Percentiles rank a stretch among this genome's conserved stretches.
Conservation (phyloP, 2,113 vertebrate species). For the Hippocampus mohnikei region DNA sequence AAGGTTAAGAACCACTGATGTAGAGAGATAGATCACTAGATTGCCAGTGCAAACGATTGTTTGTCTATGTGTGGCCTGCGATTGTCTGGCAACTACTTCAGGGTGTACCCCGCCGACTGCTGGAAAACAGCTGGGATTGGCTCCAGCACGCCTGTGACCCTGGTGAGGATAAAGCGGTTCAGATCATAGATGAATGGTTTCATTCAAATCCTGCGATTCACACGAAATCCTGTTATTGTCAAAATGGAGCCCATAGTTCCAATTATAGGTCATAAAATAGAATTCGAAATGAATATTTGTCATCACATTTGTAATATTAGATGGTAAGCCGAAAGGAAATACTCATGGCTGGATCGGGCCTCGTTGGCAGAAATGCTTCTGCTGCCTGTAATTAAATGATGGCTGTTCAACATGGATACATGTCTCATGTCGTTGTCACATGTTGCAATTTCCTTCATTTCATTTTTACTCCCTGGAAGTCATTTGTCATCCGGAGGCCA, state of each 20-base stretch:
- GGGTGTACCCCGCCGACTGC: too few species aligned
- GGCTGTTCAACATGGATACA: constrained; percentile 60
- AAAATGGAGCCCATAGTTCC: not conserved
- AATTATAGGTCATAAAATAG: not conserved
- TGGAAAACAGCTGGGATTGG: too few species aligned
- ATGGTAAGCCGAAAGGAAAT: not conserved
- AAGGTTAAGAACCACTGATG: too few species aligned
- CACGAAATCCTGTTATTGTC: not conserved
- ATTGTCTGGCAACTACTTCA: too few species aligned
- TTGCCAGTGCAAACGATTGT: too few species aligned
- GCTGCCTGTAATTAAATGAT: constrained; percentile 51
- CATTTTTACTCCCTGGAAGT: constrained; percentile 67
- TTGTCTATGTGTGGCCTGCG: too few species aligned
- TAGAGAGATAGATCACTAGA: too few species aligned
- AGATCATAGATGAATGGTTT: not conserved
- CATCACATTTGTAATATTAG: not conserved
- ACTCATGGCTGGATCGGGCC: not conserved
- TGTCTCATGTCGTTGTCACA: constrained; percentile 62
- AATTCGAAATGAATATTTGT: not conserved
- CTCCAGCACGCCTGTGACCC: too few species aligned
- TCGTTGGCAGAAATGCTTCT: constrained; percentile 16
- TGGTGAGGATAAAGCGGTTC: too few species aligned
- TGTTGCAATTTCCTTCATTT: constrained; percentile 64
- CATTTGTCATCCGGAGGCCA: constrained; percentile 78
- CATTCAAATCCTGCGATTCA: not conserved